Base-by-base conservation (phyloP, 2,797 vertebrate species). In the Tachyglossus aculeatus region DNA sequence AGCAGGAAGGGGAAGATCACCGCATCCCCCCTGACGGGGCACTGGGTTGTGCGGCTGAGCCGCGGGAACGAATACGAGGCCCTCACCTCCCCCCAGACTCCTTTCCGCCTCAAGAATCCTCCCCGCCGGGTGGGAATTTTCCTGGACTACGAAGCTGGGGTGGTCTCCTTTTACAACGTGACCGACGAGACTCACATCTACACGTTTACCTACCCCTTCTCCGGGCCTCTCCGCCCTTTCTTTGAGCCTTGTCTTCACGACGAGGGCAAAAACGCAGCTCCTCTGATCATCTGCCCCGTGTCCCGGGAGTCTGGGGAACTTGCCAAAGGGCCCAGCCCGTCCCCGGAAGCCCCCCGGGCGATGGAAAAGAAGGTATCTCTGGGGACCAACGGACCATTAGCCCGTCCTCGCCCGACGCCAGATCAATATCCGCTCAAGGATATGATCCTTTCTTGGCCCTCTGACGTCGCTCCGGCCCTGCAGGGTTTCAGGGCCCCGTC, bases 231-330 rank as follows among this genome's bases (percentile, higher is more conserved):
- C 21, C 74, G 83, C 18, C 88, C 88, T 16, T 90, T 88, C 52
- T 85, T 92, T 67, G 88, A 87, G 44, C 90, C 88, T n/a, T 87
- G 85, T 51, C 81, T 86, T 56, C 89, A 82, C 1, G 34, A 89
- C 10, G 90, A 80, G n/a, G 90, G 90, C 55, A 88, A 83, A 65
- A 92, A 92, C 22, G 58, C 36, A 0, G 90, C 90, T 0, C 90
- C 91, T 22, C 52, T 92, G 37, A 77, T 91, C 38, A 91, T 92
- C 60, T 90, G 78, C 59, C 76, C 85, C 10, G 74, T 79, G 41
- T 71, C 71, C 32, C 78, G 81, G 56, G 71, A 73, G 38, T 33
- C 36, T 1, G 76, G 85, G 6, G 59, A 71, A 27, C 19, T 31
- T 22, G 11, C 29, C 43, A n/a, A n/a, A n/a, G 53, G 19, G 47